These are phyloP conservation scores for Nipponia nippon DNA, from an alignment of 2,113 vertebrate species.

Conservation along the genomic window DNA sequence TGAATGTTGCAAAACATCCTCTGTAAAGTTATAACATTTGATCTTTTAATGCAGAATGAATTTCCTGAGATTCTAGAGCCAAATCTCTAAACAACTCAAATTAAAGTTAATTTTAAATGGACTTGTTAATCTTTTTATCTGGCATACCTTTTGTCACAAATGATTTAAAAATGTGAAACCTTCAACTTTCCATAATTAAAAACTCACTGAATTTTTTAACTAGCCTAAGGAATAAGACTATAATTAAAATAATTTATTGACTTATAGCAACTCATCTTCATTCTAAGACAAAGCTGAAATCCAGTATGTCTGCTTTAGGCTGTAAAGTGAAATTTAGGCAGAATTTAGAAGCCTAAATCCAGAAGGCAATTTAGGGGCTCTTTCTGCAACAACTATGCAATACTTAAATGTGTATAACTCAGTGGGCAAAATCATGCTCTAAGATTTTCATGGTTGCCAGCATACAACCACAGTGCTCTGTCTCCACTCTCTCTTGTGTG, in stretches of 20 bases:
- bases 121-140: neutral
- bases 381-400: neutral
- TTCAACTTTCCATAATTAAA: neutral
- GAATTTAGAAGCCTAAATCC: neutral
- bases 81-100: neutral
- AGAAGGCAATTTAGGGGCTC: neutral
- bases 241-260: neutral
- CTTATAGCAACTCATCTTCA: neutral
- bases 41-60: neutral
- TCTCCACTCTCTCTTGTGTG: neutral
- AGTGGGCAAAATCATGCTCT: neutral
- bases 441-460: neutral
- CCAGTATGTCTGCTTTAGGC: neutral
- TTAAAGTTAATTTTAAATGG: neutral
- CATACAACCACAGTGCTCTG: neutral
- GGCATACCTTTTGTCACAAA: neutral
- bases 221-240: neutral
- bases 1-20: neutral
- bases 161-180: neutral
- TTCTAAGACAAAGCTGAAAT: neutral
- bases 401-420: neutral
- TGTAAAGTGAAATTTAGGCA: neutral
- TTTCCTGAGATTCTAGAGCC: neutral
- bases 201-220: neutral
- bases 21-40: neutral